Conservation (phyloP, 2,113 vertebrate species). For the Phasianus colchicus region DNA sequence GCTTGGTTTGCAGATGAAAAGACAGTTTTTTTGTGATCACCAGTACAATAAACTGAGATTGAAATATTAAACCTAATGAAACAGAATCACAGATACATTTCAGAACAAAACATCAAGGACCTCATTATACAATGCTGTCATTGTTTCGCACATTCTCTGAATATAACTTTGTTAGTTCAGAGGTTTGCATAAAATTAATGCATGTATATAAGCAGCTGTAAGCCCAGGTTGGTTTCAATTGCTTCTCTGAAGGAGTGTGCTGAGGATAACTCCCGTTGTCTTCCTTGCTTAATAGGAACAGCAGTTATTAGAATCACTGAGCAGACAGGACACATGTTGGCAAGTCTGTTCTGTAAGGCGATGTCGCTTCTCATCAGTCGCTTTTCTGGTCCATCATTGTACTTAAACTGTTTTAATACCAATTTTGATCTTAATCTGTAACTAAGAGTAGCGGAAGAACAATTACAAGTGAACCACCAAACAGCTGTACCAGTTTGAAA, state of each 20-base stretch:
- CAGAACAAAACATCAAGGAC: conserved; percentile 23
- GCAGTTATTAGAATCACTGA: not conserved
- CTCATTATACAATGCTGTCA: not conserved
- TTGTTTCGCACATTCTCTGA: not conserved
- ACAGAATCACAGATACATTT: not conserved
- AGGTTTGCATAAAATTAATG: not conserved
- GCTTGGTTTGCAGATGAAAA: not conserved
- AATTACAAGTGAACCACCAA: conserved; percentile 47
- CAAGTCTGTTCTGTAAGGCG: not conserved
- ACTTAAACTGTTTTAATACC: conserved; percentile 60
- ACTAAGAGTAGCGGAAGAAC: conserved; percentile 58
- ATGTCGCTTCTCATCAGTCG: not conserved
- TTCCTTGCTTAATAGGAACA: not conserved
- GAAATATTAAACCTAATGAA: conserved; percentile 31
- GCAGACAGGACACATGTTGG: not conserved
- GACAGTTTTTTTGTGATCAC: conserved; percentile 14
- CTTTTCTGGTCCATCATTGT: conserved; percentile 51
- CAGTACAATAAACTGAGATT: conserved; percentile 3
- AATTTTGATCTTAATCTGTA: conserved; percentile 24
- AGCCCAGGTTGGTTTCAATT: not conserved
- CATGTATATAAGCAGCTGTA: not conserved
- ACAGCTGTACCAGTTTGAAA: conserved; percentile 63
- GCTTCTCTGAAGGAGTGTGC: not conserved
- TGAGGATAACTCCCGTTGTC: not conserved
- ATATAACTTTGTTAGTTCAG: conserved; percentile 3